phyloP scores from a whole-genome alignment of 2,797 vertebrate species.

The Gymnopithys bicolor region DNA sequence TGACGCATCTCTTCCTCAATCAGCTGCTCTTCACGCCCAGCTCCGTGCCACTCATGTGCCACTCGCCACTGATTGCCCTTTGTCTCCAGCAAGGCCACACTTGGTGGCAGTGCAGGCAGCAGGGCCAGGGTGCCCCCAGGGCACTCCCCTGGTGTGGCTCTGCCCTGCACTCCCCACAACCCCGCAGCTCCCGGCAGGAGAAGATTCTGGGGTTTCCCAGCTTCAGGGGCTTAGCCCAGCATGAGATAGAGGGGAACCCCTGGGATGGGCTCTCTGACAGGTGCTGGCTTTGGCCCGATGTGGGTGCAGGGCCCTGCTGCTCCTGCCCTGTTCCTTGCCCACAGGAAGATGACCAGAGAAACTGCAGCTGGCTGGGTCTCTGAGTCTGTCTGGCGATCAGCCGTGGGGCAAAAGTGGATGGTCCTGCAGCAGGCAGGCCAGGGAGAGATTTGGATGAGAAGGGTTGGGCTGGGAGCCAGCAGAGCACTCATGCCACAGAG shows the following conservation, averaged over 20 bases:
- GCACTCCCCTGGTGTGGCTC: background rate
- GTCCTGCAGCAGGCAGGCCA: background rate
- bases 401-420: rapidly evolving
- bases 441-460: rapidly evolving
- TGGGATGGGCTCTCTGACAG: background rate
- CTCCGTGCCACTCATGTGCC: constrained; percentile 55
- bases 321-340: background rate
- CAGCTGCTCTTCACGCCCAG: constrained; percentile 61
- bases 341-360: rapidly evolving
- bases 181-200: background rate
- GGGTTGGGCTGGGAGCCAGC: background rate
- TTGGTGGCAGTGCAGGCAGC: background rate
- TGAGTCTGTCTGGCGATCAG: background rate
- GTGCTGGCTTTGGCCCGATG: background rate
- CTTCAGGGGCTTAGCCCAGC: background rate
- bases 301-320: background rate
- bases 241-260: rapidly evolving
- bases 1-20: constrained; percentile 72
- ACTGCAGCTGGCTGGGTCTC: rapidly evolving
- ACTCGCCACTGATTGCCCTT: constrained; percentile 71
- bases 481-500: rapidly evolving
- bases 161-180: background rate
- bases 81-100: constrained; percentile 56
- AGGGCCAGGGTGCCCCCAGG: rapidly evolving
- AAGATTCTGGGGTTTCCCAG: background rate